Percentiles rank a stretch among this genome's conserved stretches.
Conservation (phyloP, 1,140 invertebrate genomes). For the Sinonovacula constricta region DNA sequence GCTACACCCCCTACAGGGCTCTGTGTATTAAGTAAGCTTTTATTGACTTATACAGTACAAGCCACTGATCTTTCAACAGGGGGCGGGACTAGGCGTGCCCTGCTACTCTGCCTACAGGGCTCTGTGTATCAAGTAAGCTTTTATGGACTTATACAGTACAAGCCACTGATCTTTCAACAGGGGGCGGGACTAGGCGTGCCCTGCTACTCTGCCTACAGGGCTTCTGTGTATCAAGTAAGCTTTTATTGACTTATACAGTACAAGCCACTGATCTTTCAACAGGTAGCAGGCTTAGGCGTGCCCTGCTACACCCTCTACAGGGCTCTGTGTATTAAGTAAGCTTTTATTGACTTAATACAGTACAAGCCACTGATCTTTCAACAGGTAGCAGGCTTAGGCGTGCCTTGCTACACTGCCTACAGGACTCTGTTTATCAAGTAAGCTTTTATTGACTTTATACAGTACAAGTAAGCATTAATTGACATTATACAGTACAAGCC, state of each 20-base stretch:
- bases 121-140: slow-evolving; percentile 15
- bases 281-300: slow-evolving; percentile 82
- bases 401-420: slow-evolving; percentile 83
- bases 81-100: slow-evolving; percentile 13
- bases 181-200: slow-evolving; percentile 82
- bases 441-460: no score
- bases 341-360: no score
- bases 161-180: slow-evolving; percentile 80
- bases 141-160: no score
- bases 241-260: no score
- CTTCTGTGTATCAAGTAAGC: slow-evolving; percentile 80
- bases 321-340: slow-evolving; percentile 80
- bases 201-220: slow-evolving; percentile 82
- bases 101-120: slow-evolving; percentile 15
- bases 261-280: slow-evolving; percentile 77
- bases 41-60: no score
- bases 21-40: slow-evolving; percentile 80
- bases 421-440: slow-evolving; percentile 80
- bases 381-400: slow-evolving; percentile 82
- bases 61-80: slow-evolving; percentile 14
- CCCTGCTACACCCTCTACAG: slow-evolving; percentile 82
- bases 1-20: no score
- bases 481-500: no score
- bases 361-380: slow-evolving; percentile 77
- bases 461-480: no score